Conservation (phyloP, 1,140 invertebrate genomes). For the Brachionus plicatilis region DNA sequence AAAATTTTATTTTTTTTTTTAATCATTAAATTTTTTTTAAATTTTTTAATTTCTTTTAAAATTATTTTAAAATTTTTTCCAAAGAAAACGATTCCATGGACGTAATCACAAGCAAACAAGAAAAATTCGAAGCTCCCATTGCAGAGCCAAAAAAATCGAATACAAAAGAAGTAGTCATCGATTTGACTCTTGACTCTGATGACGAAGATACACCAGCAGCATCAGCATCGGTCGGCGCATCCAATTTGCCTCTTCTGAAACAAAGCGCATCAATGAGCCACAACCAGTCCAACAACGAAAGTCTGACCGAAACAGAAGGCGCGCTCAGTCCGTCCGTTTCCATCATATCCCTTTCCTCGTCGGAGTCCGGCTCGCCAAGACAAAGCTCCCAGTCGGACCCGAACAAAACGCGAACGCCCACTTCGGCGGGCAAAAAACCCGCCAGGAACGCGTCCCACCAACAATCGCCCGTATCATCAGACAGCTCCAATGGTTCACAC, state of each 20-base stretch:
- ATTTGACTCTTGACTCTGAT: constrained; percentile 11
- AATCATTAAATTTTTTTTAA: too few species aligned
- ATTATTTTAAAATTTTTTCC: too few species aligned
- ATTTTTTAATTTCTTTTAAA: too few species aligned
- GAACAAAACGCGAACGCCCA: background rate
- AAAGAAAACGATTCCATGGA: constrained; percentile 9
- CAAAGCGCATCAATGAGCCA: background rate
- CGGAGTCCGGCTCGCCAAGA: background rate
- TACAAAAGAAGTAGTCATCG: background rate
- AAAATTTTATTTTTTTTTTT: too few species aligned
- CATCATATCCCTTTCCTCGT: background rate
- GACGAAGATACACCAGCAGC: background rate
- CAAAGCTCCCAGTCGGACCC: background rate
- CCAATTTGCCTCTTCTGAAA: background rate
- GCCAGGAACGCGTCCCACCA: background rate
- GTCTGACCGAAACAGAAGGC: background rate
- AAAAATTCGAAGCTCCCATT: background rate
- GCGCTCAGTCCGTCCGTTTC: background rate
- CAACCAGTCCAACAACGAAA: background rate
- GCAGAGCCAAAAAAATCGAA: background rate
- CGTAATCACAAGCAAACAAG: background rate
- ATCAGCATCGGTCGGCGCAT: background rate
- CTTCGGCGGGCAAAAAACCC: background rate
- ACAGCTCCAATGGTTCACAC: background rate
- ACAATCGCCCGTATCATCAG: background rate